phyloP scores from a whole-genome alignment of 2,888 invertebrate genomes.

The Apotomis turbidana region DNA sequence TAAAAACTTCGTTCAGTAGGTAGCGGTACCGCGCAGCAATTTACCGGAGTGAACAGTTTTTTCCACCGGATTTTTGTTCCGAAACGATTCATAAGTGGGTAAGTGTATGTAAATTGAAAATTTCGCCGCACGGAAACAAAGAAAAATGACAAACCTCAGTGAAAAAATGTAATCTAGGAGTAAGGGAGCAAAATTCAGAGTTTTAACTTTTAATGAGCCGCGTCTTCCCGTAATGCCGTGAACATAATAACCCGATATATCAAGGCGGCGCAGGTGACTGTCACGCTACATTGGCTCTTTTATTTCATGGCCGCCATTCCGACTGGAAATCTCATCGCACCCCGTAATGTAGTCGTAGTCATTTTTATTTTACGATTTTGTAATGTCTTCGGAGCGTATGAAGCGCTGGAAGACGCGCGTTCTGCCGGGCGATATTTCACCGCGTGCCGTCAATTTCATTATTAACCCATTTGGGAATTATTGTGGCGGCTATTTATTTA shows the following conservation, averaged over 20 bases:
- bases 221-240: constrained; percentile 53
- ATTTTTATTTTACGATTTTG: constrained; percentile 68
- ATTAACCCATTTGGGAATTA: constrained; percentile 44
- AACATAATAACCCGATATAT: constrained; percentile 61
- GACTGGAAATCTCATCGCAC: constrained; percentile 60
- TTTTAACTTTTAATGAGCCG: constrained; percentile 64
- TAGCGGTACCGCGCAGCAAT: constrained; percentile 39
- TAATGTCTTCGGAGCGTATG: constrained; percentile 57
- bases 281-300: constrained; percentile 57
- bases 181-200: constrained; percentile 51
- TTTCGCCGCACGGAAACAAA: constrained; percentile 57
- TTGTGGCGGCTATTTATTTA: constrained; percentile 22
- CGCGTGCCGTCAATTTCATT: constrained; percentile 44
- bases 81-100: constrained; percentile 62
- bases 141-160: constrained; percentile 56
- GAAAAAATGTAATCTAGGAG: constrained; percentile 57
- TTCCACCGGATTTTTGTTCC: constrained; percentile 60
- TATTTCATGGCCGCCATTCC: constrained; percentile 64
- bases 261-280: constrained; percentile 60
- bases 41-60: constrained; percentile 58
- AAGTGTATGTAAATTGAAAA: constrained; percentile 67
- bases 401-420: constrained; percentile 44
- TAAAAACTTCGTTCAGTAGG: constrained; percentile 33
- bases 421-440: constrained; percentile 49
- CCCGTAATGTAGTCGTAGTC: constrained; percentile 55